Conservation (phyloP, 1,140 invertebrate species). For the Liolophura sinensis region DNA sequence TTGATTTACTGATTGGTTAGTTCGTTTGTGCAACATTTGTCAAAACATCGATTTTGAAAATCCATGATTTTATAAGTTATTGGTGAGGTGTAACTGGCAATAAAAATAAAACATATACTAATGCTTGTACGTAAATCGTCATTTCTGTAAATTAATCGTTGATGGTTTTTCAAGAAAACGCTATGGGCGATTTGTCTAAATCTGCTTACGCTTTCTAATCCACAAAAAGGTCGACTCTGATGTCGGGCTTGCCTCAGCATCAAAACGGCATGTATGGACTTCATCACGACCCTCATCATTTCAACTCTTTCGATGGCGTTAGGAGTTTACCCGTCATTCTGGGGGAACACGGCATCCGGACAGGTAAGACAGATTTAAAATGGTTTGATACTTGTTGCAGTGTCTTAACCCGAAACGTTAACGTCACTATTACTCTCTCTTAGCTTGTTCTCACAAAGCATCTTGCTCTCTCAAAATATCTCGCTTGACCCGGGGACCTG, state of each 20-base stretch:
- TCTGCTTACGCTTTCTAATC: not conserved
- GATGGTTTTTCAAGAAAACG: not conserved
- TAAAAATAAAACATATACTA: not conserved
- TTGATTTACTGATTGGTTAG: no score
- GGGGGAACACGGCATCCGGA: conserved; percentile 68
- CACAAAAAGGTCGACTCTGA: conserved; percentile 71
- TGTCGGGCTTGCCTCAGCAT: conserved; percentile 84
- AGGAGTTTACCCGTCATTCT: conserved; percentile 75
- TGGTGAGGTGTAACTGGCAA: no score
- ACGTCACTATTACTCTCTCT: no score
- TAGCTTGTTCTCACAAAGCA: no score
- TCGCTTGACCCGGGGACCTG: no score
- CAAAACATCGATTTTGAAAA: not conserved
- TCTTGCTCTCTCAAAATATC: no score
- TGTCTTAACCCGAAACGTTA: no score
- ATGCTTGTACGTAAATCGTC: not conserved
- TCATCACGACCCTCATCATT: conserved; percentile 83
- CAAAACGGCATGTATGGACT: conserved; percentile 92
- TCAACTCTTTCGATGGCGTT: conserved; percentile 78
- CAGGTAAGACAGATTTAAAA: conserved; percentile 64
- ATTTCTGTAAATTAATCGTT: not conserved
- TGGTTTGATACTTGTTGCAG: no score
- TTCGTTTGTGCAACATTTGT: no score
- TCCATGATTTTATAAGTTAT: no score
- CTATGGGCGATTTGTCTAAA: not conserved